These are phyloP conservation scores for Anaspis maculata DNA, from an alignment of 2,888 invertebrate genomes.

Conservation along the genomic window DNA sequence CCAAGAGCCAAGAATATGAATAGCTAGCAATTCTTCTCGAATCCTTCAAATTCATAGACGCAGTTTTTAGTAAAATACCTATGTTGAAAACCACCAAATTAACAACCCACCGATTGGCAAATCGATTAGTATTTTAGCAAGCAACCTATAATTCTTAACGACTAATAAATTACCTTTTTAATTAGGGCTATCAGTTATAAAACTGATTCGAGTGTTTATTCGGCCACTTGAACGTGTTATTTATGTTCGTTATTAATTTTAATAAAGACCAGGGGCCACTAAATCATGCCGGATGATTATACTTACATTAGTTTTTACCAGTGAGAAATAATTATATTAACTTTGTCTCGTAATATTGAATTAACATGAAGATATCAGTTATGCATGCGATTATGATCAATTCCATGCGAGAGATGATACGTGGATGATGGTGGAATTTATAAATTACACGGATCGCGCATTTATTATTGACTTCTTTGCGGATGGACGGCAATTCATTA, in stretches of 20 bases:
- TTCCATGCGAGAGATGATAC: conserved; percentile 9
- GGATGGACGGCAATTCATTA: conserved; percentile 6
- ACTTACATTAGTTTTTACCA: conserved; percentile 11
- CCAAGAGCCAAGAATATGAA: no score
- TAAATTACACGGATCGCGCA: conserved; percentile 8
- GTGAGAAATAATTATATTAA: conserved; percentile 12
- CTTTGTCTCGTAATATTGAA: conserved; percentile 11
- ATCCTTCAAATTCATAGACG: no score
- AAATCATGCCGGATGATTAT: conserved; percentile 15
- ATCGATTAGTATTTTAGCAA: no score
- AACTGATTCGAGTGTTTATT: conserved; percentile 13
- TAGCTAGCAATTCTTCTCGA: no score
- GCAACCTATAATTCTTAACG: no score
- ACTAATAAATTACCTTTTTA: conserved; percentile 15
- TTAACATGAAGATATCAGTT: conserved; percentile 14
- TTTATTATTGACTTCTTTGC: background rate
- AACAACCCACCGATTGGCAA: no score
- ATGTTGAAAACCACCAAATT: no score
- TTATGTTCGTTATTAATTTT: conserved; percentile 17
- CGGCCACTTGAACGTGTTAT: conserved; percentile 15
- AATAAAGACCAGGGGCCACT: conserved; percentile 16
- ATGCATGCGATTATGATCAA: conserved; percentile 8
- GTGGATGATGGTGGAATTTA: conserved; percentile 10
- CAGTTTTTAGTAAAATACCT: no score
- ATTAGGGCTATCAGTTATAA: conserved; percentile 15